These are phyloP conservation scores for Zosterops pallidus DNA, from an alignment of 2,113 vertebrate species.

Conservation along the genomic window DNA sequence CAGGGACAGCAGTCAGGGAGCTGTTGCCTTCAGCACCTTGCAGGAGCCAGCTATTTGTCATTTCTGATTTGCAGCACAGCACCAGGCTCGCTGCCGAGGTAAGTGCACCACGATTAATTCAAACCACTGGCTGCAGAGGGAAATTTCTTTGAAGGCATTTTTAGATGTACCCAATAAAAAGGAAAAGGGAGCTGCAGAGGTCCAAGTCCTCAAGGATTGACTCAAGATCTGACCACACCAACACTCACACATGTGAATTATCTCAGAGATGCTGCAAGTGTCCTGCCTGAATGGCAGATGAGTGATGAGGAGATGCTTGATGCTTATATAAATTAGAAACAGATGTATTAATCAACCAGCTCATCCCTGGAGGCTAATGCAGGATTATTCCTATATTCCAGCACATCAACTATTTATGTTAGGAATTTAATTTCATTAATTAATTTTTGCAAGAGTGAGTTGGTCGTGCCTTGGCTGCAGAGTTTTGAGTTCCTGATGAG, in stretches of 20 bases:
- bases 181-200: not conserved
- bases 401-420: slow-evolving; percentile 37
- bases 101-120: not conserved
- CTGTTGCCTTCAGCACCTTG: slow-evolving; percentile 35
- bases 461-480: not conserved
- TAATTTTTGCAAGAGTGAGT: not conserved
- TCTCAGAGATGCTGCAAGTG: not conserved
- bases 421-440: slow-evolving; percentile 43
- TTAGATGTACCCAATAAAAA: not conserved
- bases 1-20: not conserved
- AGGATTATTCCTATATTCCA: slow-evolving; percentile 50
- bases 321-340: slow-evolving; percentile 36
- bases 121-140: not conserved
- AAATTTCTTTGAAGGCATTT: slow-evolving; percentile 8
- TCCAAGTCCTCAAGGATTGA: not conserved
- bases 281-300: not conserved
- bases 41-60: not conserved
- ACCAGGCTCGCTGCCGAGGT: not conserved
- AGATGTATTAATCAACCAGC: slow-evolving; percentile 44
- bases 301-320: not conserved
- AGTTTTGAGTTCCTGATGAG: not conserved
- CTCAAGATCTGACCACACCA: not conserved
- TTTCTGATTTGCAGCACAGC: not conserved
- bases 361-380: slow-evolving; percentile 26
- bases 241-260: not conserved